These are phyloP conservation scores for Hypomesus transpacificus DNA, from an alignment of 2,113 vertebrate species.

Conservation along the genomic window DNA sequence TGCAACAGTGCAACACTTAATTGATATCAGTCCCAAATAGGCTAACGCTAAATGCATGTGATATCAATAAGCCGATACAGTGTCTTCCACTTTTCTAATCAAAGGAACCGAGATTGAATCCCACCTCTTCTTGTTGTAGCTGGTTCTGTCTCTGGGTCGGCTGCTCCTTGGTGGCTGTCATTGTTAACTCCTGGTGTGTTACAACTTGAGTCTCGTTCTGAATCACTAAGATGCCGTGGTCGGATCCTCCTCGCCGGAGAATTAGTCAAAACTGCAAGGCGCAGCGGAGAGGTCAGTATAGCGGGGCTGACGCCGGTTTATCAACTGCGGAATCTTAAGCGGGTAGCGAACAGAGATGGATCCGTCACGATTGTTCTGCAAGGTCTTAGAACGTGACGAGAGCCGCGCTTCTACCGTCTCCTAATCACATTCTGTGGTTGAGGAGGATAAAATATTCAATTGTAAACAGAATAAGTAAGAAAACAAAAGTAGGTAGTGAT, in stretches of 20 bases:
- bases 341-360: conserved; percentile 34
- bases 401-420: conserved; percentile 28
- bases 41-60: too few relatives aligned
- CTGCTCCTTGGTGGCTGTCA: conserved; percentile 87
- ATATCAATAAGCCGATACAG: too few relatives aligned
- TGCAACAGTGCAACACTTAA: too few relatives aligned
- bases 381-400: conserved; percentile 36
- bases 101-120: conserved; percentile 10
- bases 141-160: conserved; percentile 73
- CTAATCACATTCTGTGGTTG: conserved; percentile 33
- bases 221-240: conserved; percentile 47
- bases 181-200: conserved; percentile 59
- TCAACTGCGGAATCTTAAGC: conserved; percentile 56
- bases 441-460: conserved; percentile 35
- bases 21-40: too few relatives aligned
- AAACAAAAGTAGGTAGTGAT: conserved; percentile 24
- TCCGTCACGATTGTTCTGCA: conserved; percentile 52
- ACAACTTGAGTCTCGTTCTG: conserved; percentile 53
- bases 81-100: too few relatives aligned
- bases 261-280: conserved; percentile 1
- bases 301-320: conserved; percentile 30
- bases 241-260: conserved; percentile 53
- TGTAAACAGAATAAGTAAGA: conserved; percentile 12
- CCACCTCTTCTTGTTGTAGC: conserved; percentile 77
- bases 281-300: conserved; percentile 20